phyloP scores from a whole-genome alignment of 2,888 invertebrate genomes.

The Hypsopygia costalis region DNA sequence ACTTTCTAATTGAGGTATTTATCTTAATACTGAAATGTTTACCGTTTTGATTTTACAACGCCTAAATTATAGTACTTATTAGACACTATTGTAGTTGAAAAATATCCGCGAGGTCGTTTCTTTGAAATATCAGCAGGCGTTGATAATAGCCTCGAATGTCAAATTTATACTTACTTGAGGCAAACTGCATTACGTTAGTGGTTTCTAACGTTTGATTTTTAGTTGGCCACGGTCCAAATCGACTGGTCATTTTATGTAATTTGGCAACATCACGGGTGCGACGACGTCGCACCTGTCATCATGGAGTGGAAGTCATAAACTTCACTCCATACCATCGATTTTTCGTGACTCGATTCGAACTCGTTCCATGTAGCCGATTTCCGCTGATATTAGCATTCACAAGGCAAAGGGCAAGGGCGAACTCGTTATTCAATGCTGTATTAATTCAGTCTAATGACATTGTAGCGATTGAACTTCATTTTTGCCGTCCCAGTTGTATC shows the following conservation, averaged over 20 bases:
- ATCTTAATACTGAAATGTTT: too few species aligned
- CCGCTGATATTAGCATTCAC: conserved; percentile 22
- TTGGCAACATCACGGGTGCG: conserved; percentile 58
- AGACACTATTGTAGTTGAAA: conserved; percentile 1
- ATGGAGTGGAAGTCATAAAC: conserved; percentile 27
- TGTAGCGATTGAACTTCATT: conserved; percentile 20
- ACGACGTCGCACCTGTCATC: conserved; percentile 50
- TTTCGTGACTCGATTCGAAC: conserved; percentile 18
- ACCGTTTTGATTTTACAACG: too few species aligned
- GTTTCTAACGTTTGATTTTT: conserved; percentile 19
- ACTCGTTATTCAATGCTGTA: conserved; percentile 18
- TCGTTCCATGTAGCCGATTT: conserved; percentile 16
- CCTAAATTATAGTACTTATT: too few species aligned
- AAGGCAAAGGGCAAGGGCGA: conserved; percentile 46
- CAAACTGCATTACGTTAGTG: conserved; percentile 25
- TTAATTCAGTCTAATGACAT: conserved; percentile 21
- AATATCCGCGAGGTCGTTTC: conserved; percentile 17
- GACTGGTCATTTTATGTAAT: conserved; percentile 53
- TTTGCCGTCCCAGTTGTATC: conserved; percentile 5
- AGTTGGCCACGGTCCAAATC: conserved; percentile 57
- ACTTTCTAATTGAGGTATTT: conserved; percentile 6
- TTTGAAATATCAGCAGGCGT: conserved; percentile 11
- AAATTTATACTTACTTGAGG: conserved; percentile 24
- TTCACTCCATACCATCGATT: conserved; percentile 22
- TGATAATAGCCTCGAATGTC: conserved; percentile 17